Percentiles rank a stretch among this genome's conserved stretches.
phyloP scores from a whole-genome alignment of 2,888 invertebrate genomes.

The Athripsodes cinereus region DNA sequence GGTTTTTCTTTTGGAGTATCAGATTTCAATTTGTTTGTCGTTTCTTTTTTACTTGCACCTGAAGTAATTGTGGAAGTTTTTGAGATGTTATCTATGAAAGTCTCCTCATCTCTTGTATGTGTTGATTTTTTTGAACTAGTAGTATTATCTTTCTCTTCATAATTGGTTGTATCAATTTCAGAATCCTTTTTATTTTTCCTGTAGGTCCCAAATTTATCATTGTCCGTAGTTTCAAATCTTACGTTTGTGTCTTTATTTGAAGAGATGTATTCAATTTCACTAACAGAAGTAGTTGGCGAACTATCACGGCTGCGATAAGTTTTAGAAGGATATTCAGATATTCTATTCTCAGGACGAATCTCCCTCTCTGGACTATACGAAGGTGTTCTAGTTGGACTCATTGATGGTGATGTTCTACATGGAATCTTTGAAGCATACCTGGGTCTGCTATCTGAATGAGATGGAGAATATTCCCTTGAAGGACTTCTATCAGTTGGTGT shows the following conservation, averaged over 20 bases:
- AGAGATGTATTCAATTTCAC: conserved; percentile 45
- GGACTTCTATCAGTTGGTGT: conserved; percentile 3
- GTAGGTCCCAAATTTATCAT: not conserved
- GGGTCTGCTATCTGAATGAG: conserved; percentile 1
- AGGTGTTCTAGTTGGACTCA: conserved; percentile 15
- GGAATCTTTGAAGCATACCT: conserved; percentile 7
- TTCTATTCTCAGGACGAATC: not conserved
- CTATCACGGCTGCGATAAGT: conserved; percentile 34
- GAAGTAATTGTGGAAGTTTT: too few relatives aligned
- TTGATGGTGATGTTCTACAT: conserved; percentile 5
- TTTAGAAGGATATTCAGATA: not conserved
- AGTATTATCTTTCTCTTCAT: too few relatives aligned
- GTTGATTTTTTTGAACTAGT: too few relatives aligned
- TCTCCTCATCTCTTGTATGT: not conserved
- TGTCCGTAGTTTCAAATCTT: conserved; percentile 28
- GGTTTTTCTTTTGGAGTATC: conserved; percentile 45
- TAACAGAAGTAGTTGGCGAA: conserved; percentile 51
- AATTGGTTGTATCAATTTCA: not conserved
- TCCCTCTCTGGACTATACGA: not conserved
- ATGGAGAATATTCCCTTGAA: too few relatives aligned
- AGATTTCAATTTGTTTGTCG: not conserved
- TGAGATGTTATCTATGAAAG: not conserved
- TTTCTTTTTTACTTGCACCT: too few relatives aligned
- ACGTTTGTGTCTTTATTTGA: conserved; percentile 11
- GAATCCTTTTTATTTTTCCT: conserved; percentile 3